phyloP scores from a whole-genome alignment of 2,888 invertebrate species.

The Ectropis crepuscularia region DNA sequence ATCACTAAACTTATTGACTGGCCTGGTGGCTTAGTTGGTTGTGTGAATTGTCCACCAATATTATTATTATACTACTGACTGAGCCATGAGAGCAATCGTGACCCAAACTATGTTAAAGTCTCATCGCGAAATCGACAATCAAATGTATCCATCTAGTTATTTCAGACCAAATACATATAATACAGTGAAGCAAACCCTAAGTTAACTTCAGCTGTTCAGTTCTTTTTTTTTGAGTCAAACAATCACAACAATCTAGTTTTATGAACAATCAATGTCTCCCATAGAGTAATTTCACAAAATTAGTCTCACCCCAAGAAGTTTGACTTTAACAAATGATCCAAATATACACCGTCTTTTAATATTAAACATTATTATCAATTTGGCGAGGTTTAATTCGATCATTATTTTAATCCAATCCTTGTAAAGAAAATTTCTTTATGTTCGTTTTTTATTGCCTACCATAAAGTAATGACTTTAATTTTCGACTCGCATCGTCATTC shows the following conservation, averaged over 20 bases:
- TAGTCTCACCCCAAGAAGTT: constrained; percentile 70
- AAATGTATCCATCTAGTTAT: too few relatives aligned
- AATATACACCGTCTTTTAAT: constrained; percentile 65
- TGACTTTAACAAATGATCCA: constrained; percentile 74
- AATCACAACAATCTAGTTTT: neutral
- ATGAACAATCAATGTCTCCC: constrained; percentile 2
- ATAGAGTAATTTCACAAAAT: constrained; percentile 51
- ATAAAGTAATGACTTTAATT: constrained; percentile 43
- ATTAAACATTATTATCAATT: constrained; percentile 76
- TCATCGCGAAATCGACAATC: too few relatives aligned
- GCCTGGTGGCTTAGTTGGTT: too few relatives aligned
- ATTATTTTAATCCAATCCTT: constrained; percentile 55
- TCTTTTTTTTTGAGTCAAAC: neutral
- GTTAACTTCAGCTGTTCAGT: too few relatives aligned
- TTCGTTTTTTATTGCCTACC: constrained; percentile 34
- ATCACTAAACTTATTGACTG: too few relatives aligned
- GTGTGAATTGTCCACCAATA: too few relatives aligned
- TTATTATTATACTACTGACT: too few relatives aligned
- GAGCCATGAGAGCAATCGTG: too few relatives aligned
- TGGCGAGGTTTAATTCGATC: constrained; percentile 74
- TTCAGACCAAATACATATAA: too few relatives aligned
- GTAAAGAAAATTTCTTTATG: constrained; percentile 44
- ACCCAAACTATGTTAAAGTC: too few relatives aligned
- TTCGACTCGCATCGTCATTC: constrained; percentile 38
- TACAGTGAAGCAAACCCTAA: too few relatives aligned